phyloP scores from a whole-genome alignment of 2,797 vertebrate species.

The Pangasius djambal region DNA sequence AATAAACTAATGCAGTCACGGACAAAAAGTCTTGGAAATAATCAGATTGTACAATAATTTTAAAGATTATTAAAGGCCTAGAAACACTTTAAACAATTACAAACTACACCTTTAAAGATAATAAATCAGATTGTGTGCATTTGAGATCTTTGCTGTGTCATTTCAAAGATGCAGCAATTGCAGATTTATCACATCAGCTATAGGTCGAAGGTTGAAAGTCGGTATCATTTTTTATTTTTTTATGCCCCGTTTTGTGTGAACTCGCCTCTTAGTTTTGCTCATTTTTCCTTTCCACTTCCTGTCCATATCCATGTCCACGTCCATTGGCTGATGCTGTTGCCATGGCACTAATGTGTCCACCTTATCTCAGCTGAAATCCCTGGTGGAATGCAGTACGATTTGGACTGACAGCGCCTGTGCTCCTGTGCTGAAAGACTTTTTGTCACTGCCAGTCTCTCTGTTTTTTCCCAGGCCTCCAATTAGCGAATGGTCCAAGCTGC shows the following conservation, averaged over 20 bases:
- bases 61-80: not conserved
- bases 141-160: not conserved
- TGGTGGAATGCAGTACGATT: constrained; percentile 35
- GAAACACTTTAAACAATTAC: not conserved
- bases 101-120: not conserved
- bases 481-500: constrained; percentile 48
- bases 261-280: not conserved
- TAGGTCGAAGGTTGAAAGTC: not conserved
- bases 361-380: constrained; percentile 26
- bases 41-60: not conserved
- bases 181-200: not conserved
- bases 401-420: constrained; percentile 50
- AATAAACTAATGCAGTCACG: not conserved
- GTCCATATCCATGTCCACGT: constrained; percentile 8
- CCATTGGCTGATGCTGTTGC: constrained; percentile 29
- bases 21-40: not conserved
- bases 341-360: constrained; percentile 32
- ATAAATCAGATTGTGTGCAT: not conserved
- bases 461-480: constrained; percentile 54
- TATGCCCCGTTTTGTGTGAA: not conserved
- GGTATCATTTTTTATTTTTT: not conserved
- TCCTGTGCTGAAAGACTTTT: constrained; percentile 36
- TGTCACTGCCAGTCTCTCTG: constrained; percentile 26
- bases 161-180: not conserved
- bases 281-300: constrained; percentile 27